Conservation (phyloP, 1,140 invertebrate genomes). For the Asbolus verrucosus region DNA sequence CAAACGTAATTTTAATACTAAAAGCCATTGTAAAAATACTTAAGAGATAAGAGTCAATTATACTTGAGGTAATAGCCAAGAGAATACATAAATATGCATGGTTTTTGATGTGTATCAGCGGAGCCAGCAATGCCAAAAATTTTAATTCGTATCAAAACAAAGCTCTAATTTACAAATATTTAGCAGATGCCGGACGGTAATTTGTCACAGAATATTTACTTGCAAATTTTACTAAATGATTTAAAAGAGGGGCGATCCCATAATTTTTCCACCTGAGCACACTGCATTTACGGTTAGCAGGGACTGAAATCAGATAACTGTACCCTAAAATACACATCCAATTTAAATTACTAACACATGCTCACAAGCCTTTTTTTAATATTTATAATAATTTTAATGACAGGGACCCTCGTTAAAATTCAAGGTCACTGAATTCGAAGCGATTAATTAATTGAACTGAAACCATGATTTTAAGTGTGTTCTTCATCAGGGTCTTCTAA, state of each 20-base stretch:
- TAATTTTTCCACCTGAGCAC: slow-evolving; percentile 6
- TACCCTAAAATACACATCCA: slow-evolving; percentile 18
- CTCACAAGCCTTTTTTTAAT: slow-evolving; percentile 10
- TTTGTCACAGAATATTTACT: background rate
- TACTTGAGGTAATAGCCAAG: background rate
- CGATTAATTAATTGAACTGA: slow-evolving; percentile 19
- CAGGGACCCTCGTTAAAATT: slow-evolving; percentile 33
- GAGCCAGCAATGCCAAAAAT: slow-evolving; percentile 15
- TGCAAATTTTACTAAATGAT: slow-evolving; percentile 20
- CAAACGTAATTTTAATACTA: slow-evolving; percentile 29
- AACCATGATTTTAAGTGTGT: slow-evolving; percentile 18
- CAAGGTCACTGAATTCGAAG: slow-evolving; percentile 18
- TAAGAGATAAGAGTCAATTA: slow-evolving; percentile 25
- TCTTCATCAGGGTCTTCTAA: background rate
- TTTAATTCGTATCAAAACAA: slow-evolving; percentile 23
- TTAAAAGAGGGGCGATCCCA: slow-evolving; percentile 3
- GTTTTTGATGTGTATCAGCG: slow-evolving; percentile 14
- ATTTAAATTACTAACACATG: slow-evolving; percentile 35
- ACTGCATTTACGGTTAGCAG: slow-evolving; percentile 20
- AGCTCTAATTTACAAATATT: background rate
- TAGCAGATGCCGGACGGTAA: background rate
- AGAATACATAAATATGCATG: slow-evolving; percentile 29
- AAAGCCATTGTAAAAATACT: slow-evolving; percentile 35
- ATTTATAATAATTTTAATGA: slow-evolving; percentile 40
- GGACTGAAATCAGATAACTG: slow-evolving; percentile 17